phyloP scores from a whole-genome alignment of 92 coral and sea anemone genomes.

The Virgularia gustaviana region DNA sequence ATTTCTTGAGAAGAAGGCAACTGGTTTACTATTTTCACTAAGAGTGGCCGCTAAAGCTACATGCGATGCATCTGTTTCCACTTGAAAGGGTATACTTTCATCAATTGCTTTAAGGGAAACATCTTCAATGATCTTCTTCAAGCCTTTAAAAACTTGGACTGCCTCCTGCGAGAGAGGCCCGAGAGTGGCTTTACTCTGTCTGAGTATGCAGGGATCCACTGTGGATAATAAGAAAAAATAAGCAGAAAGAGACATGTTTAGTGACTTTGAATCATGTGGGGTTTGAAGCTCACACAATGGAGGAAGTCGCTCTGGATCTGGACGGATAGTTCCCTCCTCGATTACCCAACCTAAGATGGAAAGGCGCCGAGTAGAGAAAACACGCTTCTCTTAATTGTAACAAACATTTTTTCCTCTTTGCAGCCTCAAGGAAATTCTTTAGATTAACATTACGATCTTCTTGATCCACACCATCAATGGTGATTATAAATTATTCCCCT shows the following conservation, averaged over 20 bases:
- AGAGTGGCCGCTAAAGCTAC: slow-evolving; percentile 55
- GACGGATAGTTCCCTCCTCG: slow-evolving; percentile 34
- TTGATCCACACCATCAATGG: slow-evolving; percentile 26
- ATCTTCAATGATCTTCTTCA: slow-evolving; percentile 41
- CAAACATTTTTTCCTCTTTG: slow-evolving; percentile 18
- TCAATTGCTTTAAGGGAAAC: slow-evolving; percentile 42
- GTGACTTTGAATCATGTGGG: slow-evolving; percentile 46
- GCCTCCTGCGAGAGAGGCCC: slow-evolving; percentile 42
- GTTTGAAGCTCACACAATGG: slow-evolving; percentile 36
- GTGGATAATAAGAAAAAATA: slow-evolving; percentile 24
- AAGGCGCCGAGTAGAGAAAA: slow-evolving; percentile 26
- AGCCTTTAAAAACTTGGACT: slow-evolving; percentile 40
- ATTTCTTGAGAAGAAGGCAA: slow-evolving; percentile 46
- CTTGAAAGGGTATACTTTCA: slow-evolving; percentile 51
- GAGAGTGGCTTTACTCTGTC: slow-evolving; percentile 42
- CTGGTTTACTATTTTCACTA: slow-evolving; percentile 48
- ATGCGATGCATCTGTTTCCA: slow-evolving; percentile 49
- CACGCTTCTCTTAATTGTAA: slow-evolving; percentile 25
- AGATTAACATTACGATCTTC: slow-evolving; percentile 14
- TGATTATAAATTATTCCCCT: too few species aligned
- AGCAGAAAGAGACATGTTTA: slow-evolving; percentile 25
- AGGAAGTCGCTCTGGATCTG: slow-evolving; percentile 28
- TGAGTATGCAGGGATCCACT: slow-evolving; percentile 37
- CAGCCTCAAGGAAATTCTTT: slow-evolving; percentile 27
- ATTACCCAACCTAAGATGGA: slow-evolving; percentile 31